Evolutionary conservation across 2,113 vertebrate species (phyloP).

Genomic region (Nanorana parkeri): DNA sequence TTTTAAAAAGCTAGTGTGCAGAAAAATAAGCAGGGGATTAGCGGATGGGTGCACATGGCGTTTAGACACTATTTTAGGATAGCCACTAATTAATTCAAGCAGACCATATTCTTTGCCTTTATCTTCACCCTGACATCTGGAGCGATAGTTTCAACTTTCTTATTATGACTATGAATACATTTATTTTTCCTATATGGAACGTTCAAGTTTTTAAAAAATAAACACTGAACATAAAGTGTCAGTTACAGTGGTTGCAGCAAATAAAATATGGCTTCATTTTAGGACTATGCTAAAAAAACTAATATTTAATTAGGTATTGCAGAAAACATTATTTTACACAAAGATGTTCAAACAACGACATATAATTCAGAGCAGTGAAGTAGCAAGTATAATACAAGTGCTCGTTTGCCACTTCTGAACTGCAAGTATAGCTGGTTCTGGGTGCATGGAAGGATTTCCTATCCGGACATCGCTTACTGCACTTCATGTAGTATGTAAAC

Average conservation of each 20-base stretch:
- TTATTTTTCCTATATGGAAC: conserved; percentile 9
- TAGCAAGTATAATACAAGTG: no score
- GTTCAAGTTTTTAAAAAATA: conserved; percentile 10
- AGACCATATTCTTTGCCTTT: conserved; percentile 52
- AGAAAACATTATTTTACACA: no score
- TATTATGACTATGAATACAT: conserved; percentile 27
- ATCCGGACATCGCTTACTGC: no score
- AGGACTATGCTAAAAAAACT: no score
- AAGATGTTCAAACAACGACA: no score
- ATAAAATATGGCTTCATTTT: background rate
- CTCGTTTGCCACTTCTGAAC: no score
- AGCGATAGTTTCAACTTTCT: conserved; percentile 45
- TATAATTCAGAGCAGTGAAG: no score
- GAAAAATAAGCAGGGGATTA: conserved; percentile 43
- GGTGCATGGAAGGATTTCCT: no score
- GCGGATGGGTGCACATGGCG: conserved; percentile 45
- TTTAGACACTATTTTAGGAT: conserved; percentile 51
- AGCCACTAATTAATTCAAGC: conserved; percentile 56
- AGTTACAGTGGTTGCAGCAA: background rate
- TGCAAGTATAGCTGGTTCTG: no score
- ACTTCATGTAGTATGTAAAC: no score
- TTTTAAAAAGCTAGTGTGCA: conserved; percentile 30
- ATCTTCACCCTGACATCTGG: conserved; percentile 55
- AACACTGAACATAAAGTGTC: conserved; percentile 1
- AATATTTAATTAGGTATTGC: no score